These are phyloP conservation scores for Artibeus lituratus DNA, from an alignment of 2,797 vertebrate species.

Conservation along the genomic window DNA sequence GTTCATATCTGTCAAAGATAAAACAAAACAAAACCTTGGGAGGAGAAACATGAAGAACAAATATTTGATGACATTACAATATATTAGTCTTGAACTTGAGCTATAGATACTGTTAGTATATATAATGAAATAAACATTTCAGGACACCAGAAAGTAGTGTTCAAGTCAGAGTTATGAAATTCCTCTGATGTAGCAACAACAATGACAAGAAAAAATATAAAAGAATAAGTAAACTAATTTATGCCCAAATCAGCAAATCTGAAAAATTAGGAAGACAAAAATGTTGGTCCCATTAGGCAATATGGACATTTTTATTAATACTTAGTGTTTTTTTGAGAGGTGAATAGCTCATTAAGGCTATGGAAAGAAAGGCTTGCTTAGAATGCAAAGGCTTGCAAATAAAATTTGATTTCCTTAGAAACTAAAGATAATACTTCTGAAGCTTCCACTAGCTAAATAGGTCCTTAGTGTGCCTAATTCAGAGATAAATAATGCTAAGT, in stretches of 20 bases:
- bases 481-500: constrained; percentile 63
- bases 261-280: constrained; percentile 39
- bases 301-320: constrained; percentile 31
- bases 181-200: neutral
- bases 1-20: neutral
- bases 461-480: constrained; percentile 34
- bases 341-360: constrained; percentile 28
- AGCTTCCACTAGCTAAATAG: constrained; percentile 34
- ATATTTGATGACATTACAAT: neutral
- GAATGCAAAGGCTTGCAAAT: neutral
- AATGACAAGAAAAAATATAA: constrained; percentile 14
- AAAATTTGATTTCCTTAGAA: constrained; percentile 61
- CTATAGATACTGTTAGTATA: neutral
- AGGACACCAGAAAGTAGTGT: neutral
- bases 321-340: neutral
- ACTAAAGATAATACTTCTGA: constrained; percentile 34
- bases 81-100: neutral
- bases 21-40: neutral
- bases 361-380: neutral
- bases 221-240: constrained; percentile 38
- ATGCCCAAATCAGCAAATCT: neutral
- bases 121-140: constrained; percentile 58
- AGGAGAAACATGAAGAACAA: neutral
- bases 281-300: neutral
- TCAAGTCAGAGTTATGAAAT: constrained; percentile 34